These are phyloP conservation scores for Siniperca obscura DNA, from an alignment of 2,797 vertebrate species.

Conservation along the genomic window DNA sequence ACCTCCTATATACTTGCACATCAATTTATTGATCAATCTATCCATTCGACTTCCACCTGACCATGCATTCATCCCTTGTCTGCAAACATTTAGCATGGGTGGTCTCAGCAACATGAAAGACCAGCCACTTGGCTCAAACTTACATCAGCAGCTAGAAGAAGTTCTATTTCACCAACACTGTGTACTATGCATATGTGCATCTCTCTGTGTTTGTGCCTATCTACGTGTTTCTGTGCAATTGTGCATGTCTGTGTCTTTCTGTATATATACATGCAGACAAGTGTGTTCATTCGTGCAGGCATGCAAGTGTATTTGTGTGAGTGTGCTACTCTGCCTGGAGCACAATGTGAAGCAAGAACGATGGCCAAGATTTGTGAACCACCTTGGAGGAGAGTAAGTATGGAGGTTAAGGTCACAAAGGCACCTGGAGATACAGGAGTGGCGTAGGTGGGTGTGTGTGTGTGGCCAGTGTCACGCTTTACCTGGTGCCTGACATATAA, in stretches of 20 bases:
- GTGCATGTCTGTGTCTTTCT: neutral
- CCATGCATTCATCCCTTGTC: slow-evolving; percentile 2
- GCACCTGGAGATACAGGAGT: neutral
- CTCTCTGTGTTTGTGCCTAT: slow-evolving; percentile 11
- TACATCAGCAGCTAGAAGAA: slow-evolving; percentile 70
- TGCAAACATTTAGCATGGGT: slow-evolving; percentile 54
- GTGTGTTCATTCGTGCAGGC: neutral
- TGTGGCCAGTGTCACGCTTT: slow-evolving; percentile 2
- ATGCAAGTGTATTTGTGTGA: neutral
- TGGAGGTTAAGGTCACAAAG: slow-evolving; percentile 32
- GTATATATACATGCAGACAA: neutral
- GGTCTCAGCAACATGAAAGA: slow-evolving; percentile 53
- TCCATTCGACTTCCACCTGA: neutral
- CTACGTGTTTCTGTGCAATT: slow-evolving; percentile 21
- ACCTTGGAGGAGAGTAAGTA: slow-evolving; percentile 14
- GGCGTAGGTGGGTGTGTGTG: neutral
- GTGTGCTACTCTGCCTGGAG: slow-evolving; percentile 21
- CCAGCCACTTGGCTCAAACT: slow-evolving; percentile 61
- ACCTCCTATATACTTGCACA: neutral
- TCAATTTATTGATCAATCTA: slow-evolving; percentile 30
- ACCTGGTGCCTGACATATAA: slow-evolving; percentile 17
- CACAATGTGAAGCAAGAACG: neutral
- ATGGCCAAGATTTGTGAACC: slow-evolving; percentile 14
- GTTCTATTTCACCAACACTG: slow-evolving; percentile 52
- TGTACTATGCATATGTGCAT: slow-evolving; percentile 1